Evolutionary conservation across 2,113 vertebrate genomes (phyloP), one percentile per base, ranked within the genome.

Genomic region (Pongo pygmaeus): DNA sequence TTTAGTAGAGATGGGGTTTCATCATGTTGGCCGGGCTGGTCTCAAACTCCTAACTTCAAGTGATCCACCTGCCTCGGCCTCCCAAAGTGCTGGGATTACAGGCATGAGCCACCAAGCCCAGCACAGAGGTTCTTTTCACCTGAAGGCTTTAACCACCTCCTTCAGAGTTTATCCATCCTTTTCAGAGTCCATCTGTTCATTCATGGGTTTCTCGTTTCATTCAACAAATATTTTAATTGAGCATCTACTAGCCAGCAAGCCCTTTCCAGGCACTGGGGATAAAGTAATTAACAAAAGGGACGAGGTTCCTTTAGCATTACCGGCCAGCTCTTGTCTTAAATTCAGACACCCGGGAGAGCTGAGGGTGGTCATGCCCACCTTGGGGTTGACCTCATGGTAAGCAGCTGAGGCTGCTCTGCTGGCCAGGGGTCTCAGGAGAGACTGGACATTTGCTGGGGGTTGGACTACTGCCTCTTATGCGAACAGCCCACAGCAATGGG

Each of bases 381-480:
- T 27, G 16, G 46, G 64, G 48, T 46, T 17, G 32, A 27, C 84
- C 4, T 2, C 27, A 20, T 32, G 30, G 83, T 59, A 7, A 4
- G 27, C 6, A 7, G 40, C 10, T 3, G 25, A 77, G 25, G 40
- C 74, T 9, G 7, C 38, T 46, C 16, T 13, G 30, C 59, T 46
- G 57, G 80, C 30, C 43, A 8, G 32, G 57, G 40, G 40, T 7
- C 20, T 50, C n/a, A 30, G 32, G 74, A n/a, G 79, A 46, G 6
- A 3, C 6, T 20, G 50, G 70, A 4, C 22, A 0, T 46, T 59
- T 48, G 57, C 8, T 0, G 5, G 30, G 50, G 3, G 6, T 5
- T 9, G 17, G 81, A 3, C 40, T 11, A 18, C 11, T 74, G 70
- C 23, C 40, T 55, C 38, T 35, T 30, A 11, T 10, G 35, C 5